A percentile compares a stretch with the other conserved stretches of the same genome.
phyloP scores from a whole-genome alignment of 2,888 invertebrate species.

The Meandrusa payeni region DNA sequence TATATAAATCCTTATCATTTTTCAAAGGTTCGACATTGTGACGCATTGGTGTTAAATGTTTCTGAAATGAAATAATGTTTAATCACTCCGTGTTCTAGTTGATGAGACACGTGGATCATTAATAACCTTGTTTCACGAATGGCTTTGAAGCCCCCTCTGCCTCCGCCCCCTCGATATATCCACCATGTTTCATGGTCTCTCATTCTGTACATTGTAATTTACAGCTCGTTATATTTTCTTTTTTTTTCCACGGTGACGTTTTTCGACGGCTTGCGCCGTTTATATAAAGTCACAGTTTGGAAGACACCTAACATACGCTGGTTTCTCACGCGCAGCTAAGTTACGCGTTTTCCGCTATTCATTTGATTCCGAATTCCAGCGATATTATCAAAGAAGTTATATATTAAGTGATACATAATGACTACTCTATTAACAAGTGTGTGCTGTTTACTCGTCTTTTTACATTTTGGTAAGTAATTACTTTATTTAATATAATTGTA shows the following conservation, averaged over 20 bases:
- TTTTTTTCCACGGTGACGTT: slow-evolving; percentile 13
- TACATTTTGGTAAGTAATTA: slow-evolving; percentile 12
- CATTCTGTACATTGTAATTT: slow-evolving; percentile 17
- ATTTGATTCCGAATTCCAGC: neutral
- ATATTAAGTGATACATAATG: slow-evolving; percentile 2
- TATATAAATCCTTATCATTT: too few species aligned
- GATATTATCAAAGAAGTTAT: neutral
- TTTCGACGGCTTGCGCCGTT: slow-evolving; percentile 19
- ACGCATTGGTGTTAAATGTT: too few species aligned
- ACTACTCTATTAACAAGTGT: neutral
- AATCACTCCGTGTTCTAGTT: slow-evolving; percentile 4
- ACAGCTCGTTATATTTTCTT: slow-evolving; percentile 22
- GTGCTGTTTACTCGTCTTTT: slow-evolving; percentile 6
- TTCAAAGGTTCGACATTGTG: too few species aligned
- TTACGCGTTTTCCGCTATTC: neutral
- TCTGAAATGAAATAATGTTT: slow-evolving; percentile 3
- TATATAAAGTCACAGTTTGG: slow-evolving; percentile 23
- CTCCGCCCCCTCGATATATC: slow-evolving; percentile 27
- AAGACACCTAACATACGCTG: slow-evolving; percentile 5
- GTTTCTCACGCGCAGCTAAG: neutral
- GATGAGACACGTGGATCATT: slow-evolving; percentile 1
- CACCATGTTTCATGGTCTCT: slow-evolving; percentile 16
- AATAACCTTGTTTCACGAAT: neutral
- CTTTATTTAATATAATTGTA: too few species aligned
- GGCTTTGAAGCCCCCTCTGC: neutral